Evolutionary conservation across 2,888 invertebrate species (phyloP), one percentile per base, ranked within the genome.

Genomic region (Craniophora ligustri): DNA sequence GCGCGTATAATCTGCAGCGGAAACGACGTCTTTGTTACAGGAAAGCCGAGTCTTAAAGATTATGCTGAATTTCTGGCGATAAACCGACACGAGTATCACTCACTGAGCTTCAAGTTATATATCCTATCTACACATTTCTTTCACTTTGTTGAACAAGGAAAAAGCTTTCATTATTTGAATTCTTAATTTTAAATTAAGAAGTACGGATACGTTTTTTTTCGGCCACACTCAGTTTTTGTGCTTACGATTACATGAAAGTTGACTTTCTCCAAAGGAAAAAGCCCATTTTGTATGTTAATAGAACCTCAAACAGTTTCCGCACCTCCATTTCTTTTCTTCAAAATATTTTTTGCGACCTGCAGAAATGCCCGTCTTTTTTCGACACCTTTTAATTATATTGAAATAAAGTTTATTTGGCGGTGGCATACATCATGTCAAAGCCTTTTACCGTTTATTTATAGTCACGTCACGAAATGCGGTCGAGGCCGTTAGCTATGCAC

Each of bases 21-120:
- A 74, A 76, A 78, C 75, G 72, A 65, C 70, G 72, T 70, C 76
- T 81, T 79, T 75, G 74, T 78, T 76, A 75, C 72, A 61, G 68
- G 57, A 75, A 73, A 76, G 71, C 66, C 47, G 64, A 72, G 72
- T 60, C 72, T 78, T 76, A 66, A 73, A 79, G 83, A 82, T 81
- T 81, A 81, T 69, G 67, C 55, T 61, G 67, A 78, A 76, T 72
- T 74, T 76, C 67, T 67, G 34, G 60, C 57, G 72, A 78, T 78
- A 78, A 79, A 75, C 70, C 72, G 54, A 35, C 67, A 41, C 47
- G 59, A 65, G 64, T 54, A 59, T 60, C 59, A 64, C 60, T 63
- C 72, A 58, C 49, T 56, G 44, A 31, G 36, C 39, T 50, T 39
- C 40, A 54, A 28, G 26, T 57, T 55, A 28, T 55, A 61, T 62